Base-by-base conservation (phyloP, 2,797 vertebrate genomes). In the Cetoscarus ocellatus region DNA sequence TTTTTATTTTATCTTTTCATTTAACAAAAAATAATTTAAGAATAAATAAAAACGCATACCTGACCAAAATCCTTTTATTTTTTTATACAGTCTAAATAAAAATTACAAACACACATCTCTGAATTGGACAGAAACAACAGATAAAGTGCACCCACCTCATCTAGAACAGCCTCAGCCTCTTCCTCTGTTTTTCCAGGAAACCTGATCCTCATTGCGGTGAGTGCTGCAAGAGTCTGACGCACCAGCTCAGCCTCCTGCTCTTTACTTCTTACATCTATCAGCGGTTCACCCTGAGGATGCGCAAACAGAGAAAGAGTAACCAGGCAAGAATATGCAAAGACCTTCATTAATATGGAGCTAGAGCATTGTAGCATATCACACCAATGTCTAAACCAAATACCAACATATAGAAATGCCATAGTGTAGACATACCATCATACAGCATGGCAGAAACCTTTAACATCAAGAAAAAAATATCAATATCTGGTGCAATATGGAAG, bases 181-280 rank as follows among this genome's bases (percentile, higher is more conserved):
- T 98, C 96, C 55, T 97, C 96, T 6, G 94, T 96, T 94, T 98
- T 99, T 51, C 98, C 97, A 10, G 97, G 98, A 87, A 97, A 97
- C 74, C 96, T 95, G 85, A 99, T 96, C 92, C 94, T 96, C 96
- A 99, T 96, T 79, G 97, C 96, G 56, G 91, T 96, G 72, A 99
- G 96, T n/a, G 96, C 94, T 36, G 94, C 93, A 80, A 98, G 92
- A 59, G 96, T 97, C 88, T 99, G 97, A 79, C 89, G 95, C 65
- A 96, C 96, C 86, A 99, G 90, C 87, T 96, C 94, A 0, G 88
- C 90, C 83, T 98, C 98, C 90, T 98, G 96, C 81, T 99, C 97
- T 90, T 96, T 98, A 72, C 94, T 95, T 92, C 96, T 95, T 77
- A 95, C 82, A 74, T 95, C 95, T 82, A 95, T 92, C 66, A 96